Percentiles rank a stretch among this genome's conserved stretches.
Evolutionary conservation across 2,113 vertebrate species (phyloP).

Genomic region (Cricetomys ansorgei): DNA sequence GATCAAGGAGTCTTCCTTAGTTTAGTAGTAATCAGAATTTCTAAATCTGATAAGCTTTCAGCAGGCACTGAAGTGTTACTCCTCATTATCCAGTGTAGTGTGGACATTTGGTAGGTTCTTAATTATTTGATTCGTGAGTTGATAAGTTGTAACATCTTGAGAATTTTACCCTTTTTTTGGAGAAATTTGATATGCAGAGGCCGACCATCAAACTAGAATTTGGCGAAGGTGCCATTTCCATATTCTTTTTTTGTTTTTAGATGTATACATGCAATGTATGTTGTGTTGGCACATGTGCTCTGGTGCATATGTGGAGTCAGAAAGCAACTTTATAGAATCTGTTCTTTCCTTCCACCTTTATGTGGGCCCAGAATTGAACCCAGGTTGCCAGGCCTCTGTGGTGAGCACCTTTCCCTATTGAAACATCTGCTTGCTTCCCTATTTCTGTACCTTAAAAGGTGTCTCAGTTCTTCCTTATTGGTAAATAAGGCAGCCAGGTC

Average conservation of each 20-base stretch:
- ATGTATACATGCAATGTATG: background rate
- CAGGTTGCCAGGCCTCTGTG: background rate
- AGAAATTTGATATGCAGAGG: slow-evolving; percentile 9
- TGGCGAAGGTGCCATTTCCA: background rate
- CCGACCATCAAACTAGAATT: slow-evolving; percentile 41
- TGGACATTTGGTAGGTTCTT: background rate
- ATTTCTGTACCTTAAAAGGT: background rate
- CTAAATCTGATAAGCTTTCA: background rate
- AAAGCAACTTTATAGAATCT: background rate
- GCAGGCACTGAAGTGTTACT: background rate
- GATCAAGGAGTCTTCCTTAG: background rate
- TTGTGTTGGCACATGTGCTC: background rate
- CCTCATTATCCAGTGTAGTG: background rate
- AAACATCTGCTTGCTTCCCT: background rate
- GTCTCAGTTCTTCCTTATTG: background rate
- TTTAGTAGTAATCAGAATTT: background rate
- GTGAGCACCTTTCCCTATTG: background rate
- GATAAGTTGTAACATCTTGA: slow-evolving; percentile 18
- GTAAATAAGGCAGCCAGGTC: background rate
- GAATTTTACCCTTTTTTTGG: background rate
- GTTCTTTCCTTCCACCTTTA: background rate
- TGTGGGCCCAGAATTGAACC: background rate
- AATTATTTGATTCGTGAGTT: background rate
- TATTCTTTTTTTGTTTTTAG: background rate
- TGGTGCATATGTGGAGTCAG: background rate